These are phyloP conservation scores for Sebastes jordani DNA, from an alignment of 2,797 vertebrate species.

Conservation along the genomic window DNA sequence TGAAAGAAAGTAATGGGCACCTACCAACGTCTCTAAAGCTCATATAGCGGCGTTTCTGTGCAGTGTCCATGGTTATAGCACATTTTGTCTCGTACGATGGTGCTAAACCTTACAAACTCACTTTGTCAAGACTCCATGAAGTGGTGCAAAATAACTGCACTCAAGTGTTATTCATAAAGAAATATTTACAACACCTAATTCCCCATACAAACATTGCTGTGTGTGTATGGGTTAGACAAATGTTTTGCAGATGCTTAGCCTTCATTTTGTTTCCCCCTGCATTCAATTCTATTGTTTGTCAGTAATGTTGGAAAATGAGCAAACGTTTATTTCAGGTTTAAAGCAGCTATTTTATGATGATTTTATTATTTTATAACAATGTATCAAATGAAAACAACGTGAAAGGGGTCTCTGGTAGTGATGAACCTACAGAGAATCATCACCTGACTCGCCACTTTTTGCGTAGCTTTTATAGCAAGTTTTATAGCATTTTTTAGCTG, in stretches of 20 bases:
- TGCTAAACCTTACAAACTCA: neutral
- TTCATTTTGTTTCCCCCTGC: neutral
- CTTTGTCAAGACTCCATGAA: neutral
- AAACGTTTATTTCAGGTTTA: neutral
- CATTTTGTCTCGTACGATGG: neutral
- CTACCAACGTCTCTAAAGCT: too few relatives aligned
- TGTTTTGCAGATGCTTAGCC: neutral
- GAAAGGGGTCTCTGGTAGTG: neutral
- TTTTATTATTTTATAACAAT: neutral
- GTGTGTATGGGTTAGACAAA: neutral
- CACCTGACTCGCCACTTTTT: rapidly evolving
- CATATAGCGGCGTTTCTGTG: neutral
- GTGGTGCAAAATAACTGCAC: neutral
- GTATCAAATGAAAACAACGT: neutral
- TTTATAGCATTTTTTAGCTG: neutral
- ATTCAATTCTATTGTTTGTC: neutral
- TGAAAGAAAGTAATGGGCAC: rapidly evolving
- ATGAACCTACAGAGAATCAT: neutral
- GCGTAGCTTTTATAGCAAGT: neutral
- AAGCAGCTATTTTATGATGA: neutral
- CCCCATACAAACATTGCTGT: neutral
- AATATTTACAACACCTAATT: neutral
- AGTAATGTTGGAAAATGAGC: neutral
- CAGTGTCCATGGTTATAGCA: neutral
- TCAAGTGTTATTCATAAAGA: neutral